Conservation (phyloP, 2,113 vertebrate genomes). For the Phoxinus phoxinus region DNA sequence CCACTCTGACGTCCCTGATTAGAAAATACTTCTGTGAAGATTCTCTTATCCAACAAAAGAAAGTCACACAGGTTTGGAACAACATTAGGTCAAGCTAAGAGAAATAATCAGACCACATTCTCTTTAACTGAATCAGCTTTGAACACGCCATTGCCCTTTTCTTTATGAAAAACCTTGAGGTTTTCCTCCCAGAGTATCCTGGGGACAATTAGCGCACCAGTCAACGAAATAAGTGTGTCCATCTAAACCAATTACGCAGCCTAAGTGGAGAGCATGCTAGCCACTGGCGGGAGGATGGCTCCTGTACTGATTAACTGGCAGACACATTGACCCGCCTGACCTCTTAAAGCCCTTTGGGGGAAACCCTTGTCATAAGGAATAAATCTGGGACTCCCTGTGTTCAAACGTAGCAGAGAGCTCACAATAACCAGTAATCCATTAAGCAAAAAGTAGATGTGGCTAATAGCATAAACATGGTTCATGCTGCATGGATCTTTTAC, state of each 20-base stretch:
- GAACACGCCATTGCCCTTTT: slow-evolving; percentile 23
- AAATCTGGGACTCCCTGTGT: slow-evolving; percentile 50
- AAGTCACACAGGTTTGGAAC: background rate
- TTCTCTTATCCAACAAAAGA: background rate
- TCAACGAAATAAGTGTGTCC: slow-evolving; percentile 58
- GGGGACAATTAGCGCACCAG: slow-evolving; percentile 51
- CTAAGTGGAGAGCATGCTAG: slow-evolving; percentile 55
- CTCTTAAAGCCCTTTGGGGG: slow-evolving; percentile 53
- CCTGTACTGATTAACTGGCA: slow-evolving; percentile 62
- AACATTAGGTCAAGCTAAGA: background rate
- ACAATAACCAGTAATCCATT: slow-evolving; percentile 49
- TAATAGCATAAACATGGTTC: slow-evolving; percentile 54
- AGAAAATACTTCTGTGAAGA: background rate
- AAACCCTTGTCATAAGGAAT: slow-evolving; percentile 59
- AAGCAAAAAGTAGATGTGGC: slow-evolving; percentile 44
- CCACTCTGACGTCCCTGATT: background rate
- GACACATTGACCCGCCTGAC: slow-evolving; percentile 62
- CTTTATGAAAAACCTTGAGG: slow-evolving; percentile 20
- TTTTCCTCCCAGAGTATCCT: slow-evolving; percentile 50
- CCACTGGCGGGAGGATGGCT: slow-evolving; percentile 56
- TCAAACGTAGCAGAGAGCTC: slow-evolving; percentile 39
- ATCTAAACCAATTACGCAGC: slow-evolving; percentile 57
- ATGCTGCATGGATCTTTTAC: slow-evolving; percentile 40
- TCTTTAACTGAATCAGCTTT: slow-evolving; percentile 36
- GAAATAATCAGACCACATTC: background rate